Conservation (phyloP, 1,140 invertebrate species). For the Yoshiicerus persimilis region DNA sequence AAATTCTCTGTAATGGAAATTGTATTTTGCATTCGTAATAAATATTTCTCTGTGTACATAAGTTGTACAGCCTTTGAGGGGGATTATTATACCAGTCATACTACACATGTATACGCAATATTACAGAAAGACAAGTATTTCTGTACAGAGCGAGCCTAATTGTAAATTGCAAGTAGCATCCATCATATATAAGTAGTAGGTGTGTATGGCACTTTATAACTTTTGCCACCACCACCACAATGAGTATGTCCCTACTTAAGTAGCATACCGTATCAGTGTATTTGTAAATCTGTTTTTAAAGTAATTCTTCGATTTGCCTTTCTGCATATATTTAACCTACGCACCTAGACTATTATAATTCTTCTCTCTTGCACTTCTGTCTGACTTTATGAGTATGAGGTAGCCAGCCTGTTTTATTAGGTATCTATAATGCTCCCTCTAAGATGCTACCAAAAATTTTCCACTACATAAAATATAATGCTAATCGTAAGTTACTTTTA, state of each 20-base stretch:
- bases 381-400: not conserved
- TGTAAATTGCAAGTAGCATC: too few species aligned
- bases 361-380: not conserved
- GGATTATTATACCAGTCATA: too few species aligned
- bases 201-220: too few species aligned
- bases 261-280: not conserved
- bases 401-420: not conserved
- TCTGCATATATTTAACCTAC: not conserved
- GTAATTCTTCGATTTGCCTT: not conserved
- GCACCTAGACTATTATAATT: not conserved
- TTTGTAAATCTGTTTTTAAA: not conserved
- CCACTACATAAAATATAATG: not conserved
- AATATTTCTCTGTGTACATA: not conserved
- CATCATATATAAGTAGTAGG: too few species aligned
- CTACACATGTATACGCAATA: too few species aligned
- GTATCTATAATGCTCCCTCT: not conserved
- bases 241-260: not conserved
- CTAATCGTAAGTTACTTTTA: not conserved
- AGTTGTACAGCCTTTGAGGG: not conserved
- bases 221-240: too few species aligned
- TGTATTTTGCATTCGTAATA: not conserved
- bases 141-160: too few species aligned
- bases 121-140: too few species aligned
- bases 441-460: not conserved
- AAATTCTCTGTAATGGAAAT: not conserved